Evolutionary conservation across 2,888 invertebrate species (phyloP), one percentile per base, ranked within the genome.

Genomic region (Acrocyrtus sp.): DNA sequence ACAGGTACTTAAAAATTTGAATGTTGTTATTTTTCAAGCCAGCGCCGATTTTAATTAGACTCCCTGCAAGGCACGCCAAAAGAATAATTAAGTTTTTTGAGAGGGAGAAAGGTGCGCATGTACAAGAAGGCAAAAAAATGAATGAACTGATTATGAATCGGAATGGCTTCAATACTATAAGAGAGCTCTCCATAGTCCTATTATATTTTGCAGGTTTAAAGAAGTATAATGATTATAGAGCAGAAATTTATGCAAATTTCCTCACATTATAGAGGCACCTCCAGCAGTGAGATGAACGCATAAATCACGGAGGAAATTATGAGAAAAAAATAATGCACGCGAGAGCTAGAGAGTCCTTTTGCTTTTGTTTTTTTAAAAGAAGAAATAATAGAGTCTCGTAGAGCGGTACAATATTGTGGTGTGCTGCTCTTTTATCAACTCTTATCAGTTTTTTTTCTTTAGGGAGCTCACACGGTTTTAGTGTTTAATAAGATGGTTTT

Each of bases 161-260:
- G n/a, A n/a, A n/a, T n/a, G n/a, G n/a, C n/a, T n/a, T n/a, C n/a
- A n/a, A n/a, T n/a, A n/a, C n/a, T n/a, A n/a, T n/a, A n/a, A n/a
- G n/a, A n/a, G n/a, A n/a, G n/a, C n/a, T n/a, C n/a, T n/a, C n/a
- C n/a, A n/a, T n/a, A n/a, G n/a, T n/a, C n/a, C n/a, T n/a, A n/a
- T n/a, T n/a, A n/a, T n/a, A n/a, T n/a, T n/a, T n/a, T n/a, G n/a
- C n/a, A n/a, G n/a, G n/a, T n/a, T n/a, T n/a, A n/a, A n/a, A n/a
- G 62, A 72, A 78, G 77, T 74, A 74, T 78, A 75, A 78, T 80
- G 74, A 78, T 80, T 78, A 77, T 72, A 73, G 80, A 78, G 78
- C 80, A 79, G 75, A 80, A 79, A 76, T 80, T 79, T 80, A 79
- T 79, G 78, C 78, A 80, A 78, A 79, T 79, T 78, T 72, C 54